These are phyloP conservation scores for Diorhabda sublineata DNA, from an alignment of 1,140 invertebrate species.

Conservation along the genomic window DNA sequence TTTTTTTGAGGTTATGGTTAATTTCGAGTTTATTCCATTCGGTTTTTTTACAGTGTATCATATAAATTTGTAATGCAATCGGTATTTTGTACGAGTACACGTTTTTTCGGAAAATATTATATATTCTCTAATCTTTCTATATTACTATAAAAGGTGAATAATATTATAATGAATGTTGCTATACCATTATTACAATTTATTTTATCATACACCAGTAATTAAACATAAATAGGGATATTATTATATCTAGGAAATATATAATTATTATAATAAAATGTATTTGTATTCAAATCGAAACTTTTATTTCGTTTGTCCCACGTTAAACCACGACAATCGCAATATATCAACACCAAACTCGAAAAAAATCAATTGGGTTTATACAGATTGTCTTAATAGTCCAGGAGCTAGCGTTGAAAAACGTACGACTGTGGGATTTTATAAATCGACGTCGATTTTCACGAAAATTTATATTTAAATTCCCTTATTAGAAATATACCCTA, in stretches of 20 bases:
- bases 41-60: neutral
- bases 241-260: constrained; percentile 49
- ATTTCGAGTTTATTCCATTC: too few species aligned
- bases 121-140: constrained; percentile 49
- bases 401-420: too few species aligned
- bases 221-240: constrained; percentile 47
- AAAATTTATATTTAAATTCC: too few species aligned
- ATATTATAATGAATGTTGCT: constrained; percentile 47
- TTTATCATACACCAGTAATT: constrained; percentile 48
- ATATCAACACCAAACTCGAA: too few species aligned
- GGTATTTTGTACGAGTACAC: constrained; percentile 49
- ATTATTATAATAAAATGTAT: constrained; percentile 49
- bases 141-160: constrained; percentile 42
- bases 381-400: too few species aligned
- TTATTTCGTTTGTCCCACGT: neutral
- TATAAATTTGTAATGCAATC: constrained; percentile 35
- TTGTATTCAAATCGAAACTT: constrained; percentile 42
- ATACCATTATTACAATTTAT: constrained; percentile 47
- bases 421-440: too few species aligned
- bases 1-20: too few species aligned
- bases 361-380: too few species aligned
- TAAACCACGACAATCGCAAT: too few species aligned
- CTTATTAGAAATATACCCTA: too few species aligned
- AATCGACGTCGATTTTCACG: too few species aligned
- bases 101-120: constrained; percentile 45